phyloP scores from a whole-genome alignment of 2,113 vertebrate species.

The Pheucticus melanocephalus region DNA sequence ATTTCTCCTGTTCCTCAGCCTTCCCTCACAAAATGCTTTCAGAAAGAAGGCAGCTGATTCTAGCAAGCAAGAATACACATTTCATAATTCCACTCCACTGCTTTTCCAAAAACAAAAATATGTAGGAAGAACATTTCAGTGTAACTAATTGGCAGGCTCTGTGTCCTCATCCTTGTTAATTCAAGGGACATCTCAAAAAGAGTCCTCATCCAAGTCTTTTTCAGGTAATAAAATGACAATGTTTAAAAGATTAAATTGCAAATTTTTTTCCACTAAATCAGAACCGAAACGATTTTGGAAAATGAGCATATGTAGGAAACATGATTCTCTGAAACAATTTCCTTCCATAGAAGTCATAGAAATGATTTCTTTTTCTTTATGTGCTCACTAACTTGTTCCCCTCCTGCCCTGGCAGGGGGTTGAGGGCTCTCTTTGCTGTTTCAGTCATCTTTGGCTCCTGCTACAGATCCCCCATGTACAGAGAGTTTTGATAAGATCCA shows the following conservation, averaged over 20 bases:
- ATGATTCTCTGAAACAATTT: background rate
- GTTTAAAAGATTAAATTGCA: background rate
- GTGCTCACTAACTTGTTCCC: background rate
- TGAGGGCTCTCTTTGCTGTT: background rate
- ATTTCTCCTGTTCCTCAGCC: constrained; percentile 55
- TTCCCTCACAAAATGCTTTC: constrained; percentile 41
- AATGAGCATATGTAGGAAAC: background rate
- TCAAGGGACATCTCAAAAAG: constrained; percentile 1
- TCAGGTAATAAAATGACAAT: background rate
- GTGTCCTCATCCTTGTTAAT: constrained; percentile 17
- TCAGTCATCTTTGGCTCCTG: background rate
- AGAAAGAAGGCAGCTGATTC: constrained; percentile 63
- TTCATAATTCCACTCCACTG: constrained; percentile 42
- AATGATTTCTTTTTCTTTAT: background rate
- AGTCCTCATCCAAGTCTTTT: background rate
- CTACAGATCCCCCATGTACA: background rate
- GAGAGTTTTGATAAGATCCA: constrained; percentile 1
- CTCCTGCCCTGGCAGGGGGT: background rate
- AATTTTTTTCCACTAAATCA: background rate
- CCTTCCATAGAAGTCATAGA: background rate
- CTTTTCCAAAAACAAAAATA: constrained; percentile 58
- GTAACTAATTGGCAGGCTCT: constrained; percentile 42
- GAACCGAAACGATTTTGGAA: background rate
- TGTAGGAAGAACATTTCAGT: constrained; percentile 53
- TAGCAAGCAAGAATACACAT: constrained; percentile 42